phyloP scores from a whole-genome alignment of 2,888 invertebrate genomes.

The Lagria hirta region DNA sequence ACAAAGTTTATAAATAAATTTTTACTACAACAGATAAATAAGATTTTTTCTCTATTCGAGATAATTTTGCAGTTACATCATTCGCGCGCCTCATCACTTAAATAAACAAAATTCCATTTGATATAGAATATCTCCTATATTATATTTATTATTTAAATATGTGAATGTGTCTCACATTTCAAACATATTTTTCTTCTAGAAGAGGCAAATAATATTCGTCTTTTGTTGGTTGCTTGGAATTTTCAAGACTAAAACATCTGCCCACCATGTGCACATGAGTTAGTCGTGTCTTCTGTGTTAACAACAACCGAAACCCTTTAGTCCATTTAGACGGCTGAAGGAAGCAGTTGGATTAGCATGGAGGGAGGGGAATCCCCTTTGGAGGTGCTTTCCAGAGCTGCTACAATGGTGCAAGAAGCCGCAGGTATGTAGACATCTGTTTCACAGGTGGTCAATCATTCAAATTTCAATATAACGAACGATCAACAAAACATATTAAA shows the following conservation, averaged over 20 bases:
- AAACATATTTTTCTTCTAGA: slow-evolving; percentile 10
- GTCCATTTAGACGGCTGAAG: slow-evolving; percentile 8
- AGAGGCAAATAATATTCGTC: too few species aligned
- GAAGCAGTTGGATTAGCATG: slow-evolving; percentile 57
- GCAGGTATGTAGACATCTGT: slow-evolving; percentile 61
- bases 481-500: too few species aligned
- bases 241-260: slow-evolving; percentile 32
- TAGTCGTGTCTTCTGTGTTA: too few species aligned
- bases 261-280: slow-evolving; percentile 27
- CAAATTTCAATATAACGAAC: neutral
- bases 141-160: too few species aligned
- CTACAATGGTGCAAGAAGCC: slow-evolving; percentile 82
- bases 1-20: slow-evolving; percentile 17
- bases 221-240: too few species aligned
- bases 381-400: slow-evolving; percentile 84
- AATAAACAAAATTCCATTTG: slow-evolving; percentile 26
- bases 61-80: slow-evolving; percentile 23
- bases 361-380: slow-evolving; percentile 79
- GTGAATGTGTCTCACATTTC: slow-evolving; percentile 6
- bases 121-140: slow-evolving; percentile 13
- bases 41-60: too few species aligned
- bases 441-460: too few species aligned
- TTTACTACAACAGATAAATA: slow-evolving; percentile 14
- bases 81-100: slow-evolving; percentile 15
- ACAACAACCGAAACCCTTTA: slow-evolving; percentile 20